Evolutionary conservation across 2,113 vertebrate genomes (phyloP).

Genomic region (Aplodontia rufa): DNA sequence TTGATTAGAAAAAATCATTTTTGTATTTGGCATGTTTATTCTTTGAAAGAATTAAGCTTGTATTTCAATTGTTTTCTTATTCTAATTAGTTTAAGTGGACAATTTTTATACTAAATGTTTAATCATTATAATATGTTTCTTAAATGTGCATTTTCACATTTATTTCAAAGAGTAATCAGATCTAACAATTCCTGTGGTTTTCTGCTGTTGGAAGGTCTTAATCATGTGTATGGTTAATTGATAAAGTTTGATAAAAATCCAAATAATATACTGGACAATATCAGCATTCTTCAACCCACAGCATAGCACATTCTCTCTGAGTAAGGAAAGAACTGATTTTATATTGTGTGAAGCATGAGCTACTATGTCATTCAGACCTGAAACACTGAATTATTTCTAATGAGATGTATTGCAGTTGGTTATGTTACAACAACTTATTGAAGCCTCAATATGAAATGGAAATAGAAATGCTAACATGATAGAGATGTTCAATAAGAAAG

Average conservation of each 20-base stretch:
- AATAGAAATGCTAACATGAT: background rate
- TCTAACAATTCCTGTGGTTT: background rate
- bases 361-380: background rate
- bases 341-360: background rate
- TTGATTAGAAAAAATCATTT: background rate
- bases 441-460: background rate
- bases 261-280: background rate
- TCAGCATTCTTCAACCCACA: background rate
- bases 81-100: background rate
- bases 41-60: background rate
- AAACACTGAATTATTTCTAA: slow-evolving; percentile 39
- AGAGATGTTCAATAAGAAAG: slow-evolving; percentile 46
- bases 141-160: background rate
- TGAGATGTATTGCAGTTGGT: background rate
- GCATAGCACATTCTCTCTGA: background rate
- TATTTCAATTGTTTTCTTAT: background rate
- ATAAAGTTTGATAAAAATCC: background rate
- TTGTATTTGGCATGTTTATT: background rate
- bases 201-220: background rate
- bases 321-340: background rate
- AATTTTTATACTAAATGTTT: background rate
- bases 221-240: background rate
- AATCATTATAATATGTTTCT: background rate
- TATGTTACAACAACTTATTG: background rate
- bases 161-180: background rate